These are phyloP conservation scores for Cydia splendana DNA, from an alignment of 1,140 invertebrate species.

Conservation along the genomic window DNA sequence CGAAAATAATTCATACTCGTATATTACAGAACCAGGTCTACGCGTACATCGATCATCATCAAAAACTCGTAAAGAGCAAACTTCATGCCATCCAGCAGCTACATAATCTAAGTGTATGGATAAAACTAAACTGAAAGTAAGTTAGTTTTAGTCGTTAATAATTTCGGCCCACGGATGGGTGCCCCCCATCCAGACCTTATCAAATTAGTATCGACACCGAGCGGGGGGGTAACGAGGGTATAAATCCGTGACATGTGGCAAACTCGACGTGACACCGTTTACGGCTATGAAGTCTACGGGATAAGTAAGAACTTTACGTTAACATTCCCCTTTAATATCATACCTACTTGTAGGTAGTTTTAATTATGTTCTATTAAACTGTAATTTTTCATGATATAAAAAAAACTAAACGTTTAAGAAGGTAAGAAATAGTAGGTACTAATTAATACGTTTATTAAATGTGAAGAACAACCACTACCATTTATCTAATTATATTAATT, in stretches of 20 bases:
- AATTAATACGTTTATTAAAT: too few species aligned
- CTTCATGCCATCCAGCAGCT: constrained; percentile 12
- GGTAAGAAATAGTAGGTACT: too few species aligned
- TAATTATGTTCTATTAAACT: too few species aligned
- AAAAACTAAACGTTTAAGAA: too few species aligned
- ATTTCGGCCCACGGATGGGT: constrained; percentile 38
- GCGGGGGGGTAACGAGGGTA: constrained; percentile 13
- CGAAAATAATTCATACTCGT: constrained; percentile 4
- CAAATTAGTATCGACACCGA: constrained; percentile 48
- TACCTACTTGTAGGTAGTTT: too few species aligned
- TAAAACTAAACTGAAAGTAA: constrained; percentile 18
- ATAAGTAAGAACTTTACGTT: neutral
- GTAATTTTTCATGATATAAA: too few species aligned
- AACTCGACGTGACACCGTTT: constrained; percentile 13
- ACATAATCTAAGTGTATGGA: constrained; percentile 28
- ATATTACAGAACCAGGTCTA: constrained; percentile 3
- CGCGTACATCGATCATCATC: constrained; percentile 30
- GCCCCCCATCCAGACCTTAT: constrained; percentile 34
- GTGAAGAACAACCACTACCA: too few species aligned
- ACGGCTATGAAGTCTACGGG: neutral
- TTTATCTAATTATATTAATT: too few species aligned
- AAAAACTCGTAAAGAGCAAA: constrained; percentile 32
- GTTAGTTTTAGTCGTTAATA: constrained; percentile 26
- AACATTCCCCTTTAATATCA: neutral
- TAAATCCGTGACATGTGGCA: constrained; percentile 26